Evolutionary conservation across 2,797 vertebrate genomes (phyloP), one percentile per base, ranked within the genome.

Genomic region (Scleropages formosus): DNA sequence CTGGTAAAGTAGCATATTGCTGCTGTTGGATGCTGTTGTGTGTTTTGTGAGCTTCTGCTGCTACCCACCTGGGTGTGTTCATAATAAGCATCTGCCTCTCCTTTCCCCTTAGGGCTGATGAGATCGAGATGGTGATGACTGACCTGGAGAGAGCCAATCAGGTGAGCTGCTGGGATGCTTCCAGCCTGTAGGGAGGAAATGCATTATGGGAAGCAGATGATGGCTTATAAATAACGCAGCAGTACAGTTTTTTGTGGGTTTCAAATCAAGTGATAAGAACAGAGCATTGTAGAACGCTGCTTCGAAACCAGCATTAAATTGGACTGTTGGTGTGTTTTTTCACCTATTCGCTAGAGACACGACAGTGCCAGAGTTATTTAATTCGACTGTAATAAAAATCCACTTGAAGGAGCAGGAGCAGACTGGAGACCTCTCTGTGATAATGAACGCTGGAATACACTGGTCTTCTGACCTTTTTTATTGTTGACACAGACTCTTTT

Each of bases 111-210:
- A 99, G 97, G 92, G 95, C 95, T 46, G 97, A 98, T 81, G 97
- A 98, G 90, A 95, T 98, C 74, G 98, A 99, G 89, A 97, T 99
- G 94, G 95, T 98, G 91, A 98, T 98, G 97, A 98, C 96, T 47
- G 98, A 99, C 87, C 94, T 99, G 80, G 98, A 99, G 89, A 93
- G 98, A 94, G 98, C 96, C 67, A 99, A 98, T 91, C 98, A 99
- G 96, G 97, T 99, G 94, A 86, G 88, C 76, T 27, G 16, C 53
- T 72, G 24, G 26, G 8, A 44, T 1, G 7, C 8, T 0, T 11
- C 24, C 49, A 26, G 3, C 68, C 4, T 16, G 15, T 15, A 16
- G 27, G 7, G 20, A n/a, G 3, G 16, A n/a, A 22, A 61, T 22
- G 59, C 26, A 9, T 71, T n/a, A 20, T 39, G 68, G 27, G 24